Evolutionary conservation across 2,797 vertebrate species (phyloP).

Genomic region (Pseudochirops corinnae): DNA sequence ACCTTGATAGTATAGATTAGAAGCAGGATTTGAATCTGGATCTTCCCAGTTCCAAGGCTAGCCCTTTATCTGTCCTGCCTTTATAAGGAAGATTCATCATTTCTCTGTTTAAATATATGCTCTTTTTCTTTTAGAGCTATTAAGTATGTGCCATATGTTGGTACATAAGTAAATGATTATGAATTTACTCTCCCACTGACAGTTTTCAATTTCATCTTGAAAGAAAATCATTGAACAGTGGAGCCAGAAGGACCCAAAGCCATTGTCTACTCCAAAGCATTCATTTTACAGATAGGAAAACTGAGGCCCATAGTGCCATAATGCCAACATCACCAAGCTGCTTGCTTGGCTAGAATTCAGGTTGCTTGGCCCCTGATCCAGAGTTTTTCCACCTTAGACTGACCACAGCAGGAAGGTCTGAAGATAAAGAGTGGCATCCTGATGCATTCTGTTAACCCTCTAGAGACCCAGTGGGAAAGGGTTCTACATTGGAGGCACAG

Average conservation of each 20-base stretch:
- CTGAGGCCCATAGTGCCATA: neutral
- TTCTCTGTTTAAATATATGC: slow-evolving; percentile 5
- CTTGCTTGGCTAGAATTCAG: neutral
- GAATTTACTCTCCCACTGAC: slow-evolving; percentile 38
- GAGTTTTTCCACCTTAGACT: neutral
- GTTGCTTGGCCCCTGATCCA: neutral
- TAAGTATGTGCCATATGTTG: neutral
- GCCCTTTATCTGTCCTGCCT: neutral
- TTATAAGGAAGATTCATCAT: neutral
- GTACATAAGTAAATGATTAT: slow-evolving; percentile 33
- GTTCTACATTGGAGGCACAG: neutral
- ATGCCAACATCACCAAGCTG: neutral
- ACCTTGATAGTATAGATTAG: neutral
- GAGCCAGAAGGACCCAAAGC: slow-evolving; percentile 11
- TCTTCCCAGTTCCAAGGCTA: no score
- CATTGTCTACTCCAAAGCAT: neutral
- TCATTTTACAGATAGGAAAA: slow-evolving; percentile 47
- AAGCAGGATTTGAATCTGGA: neutral
- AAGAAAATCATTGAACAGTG: slow-evolving; percentile 18
- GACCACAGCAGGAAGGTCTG: neutral
- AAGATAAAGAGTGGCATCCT: neutral
- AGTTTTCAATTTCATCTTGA: slow-evolving; percentile 49
- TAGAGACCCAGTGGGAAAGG: neutral
- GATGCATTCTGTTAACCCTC: neutral
- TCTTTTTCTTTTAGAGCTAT: slow-evolving; percentile 53